Evolutionary conservation across 2,113 vertebrate species (phyloP).

Genomic region (Pogonocichla stellata): DNA sequence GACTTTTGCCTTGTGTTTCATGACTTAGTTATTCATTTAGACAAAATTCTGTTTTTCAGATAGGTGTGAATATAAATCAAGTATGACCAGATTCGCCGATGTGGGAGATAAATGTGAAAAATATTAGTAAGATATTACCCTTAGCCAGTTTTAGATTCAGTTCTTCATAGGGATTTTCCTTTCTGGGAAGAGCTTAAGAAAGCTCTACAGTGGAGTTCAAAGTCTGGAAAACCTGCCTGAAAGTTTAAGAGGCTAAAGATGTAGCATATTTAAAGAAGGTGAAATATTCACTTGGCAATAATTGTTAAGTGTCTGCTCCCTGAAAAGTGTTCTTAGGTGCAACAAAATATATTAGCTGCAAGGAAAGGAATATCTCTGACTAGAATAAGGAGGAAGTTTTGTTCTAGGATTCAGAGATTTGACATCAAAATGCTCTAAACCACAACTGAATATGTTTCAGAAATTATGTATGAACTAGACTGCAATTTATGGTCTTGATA

Average conservation of each 20-base stretch:
- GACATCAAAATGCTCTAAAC: background rate
- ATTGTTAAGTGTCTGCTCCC: background rate
- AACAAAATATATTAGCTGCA: background rate
- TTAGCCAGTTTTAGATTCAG: background rate
- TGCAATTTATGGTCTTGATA: background rate
- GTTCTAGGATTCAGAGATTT: background rate
- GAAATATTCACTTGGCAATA: background rate
- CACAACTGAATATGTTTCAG: background rate
- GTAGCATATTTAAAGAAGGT: background rate
- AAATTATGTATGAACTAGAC: background rate
- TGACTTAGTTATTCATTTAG: background rate
- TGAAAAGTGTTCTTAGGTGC: background rate
- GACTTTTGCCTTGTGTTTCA: background rate
- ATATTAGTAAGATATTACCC: background rate
- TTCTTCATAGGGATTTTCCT: background rate
- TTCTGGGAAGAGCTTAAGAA: background rate
- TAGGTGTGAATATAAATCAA: background rate
- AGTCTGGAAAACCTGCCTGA: background rate
- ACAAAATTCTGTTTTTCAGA: background rate
- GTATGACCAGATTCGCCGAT: background rate
- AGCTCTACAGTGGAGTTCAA: background rate
- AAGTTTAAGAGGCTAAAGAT: background rate
- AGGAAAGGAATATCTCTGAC: background rate
- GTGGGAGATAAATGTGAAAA: background rate
- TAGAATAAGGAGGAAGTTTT: background rate